Evolutionary conservation across 64 coral and sea anemone genomes (phyloP).

Genomic region (Pachyseris speciosa): DNA sequence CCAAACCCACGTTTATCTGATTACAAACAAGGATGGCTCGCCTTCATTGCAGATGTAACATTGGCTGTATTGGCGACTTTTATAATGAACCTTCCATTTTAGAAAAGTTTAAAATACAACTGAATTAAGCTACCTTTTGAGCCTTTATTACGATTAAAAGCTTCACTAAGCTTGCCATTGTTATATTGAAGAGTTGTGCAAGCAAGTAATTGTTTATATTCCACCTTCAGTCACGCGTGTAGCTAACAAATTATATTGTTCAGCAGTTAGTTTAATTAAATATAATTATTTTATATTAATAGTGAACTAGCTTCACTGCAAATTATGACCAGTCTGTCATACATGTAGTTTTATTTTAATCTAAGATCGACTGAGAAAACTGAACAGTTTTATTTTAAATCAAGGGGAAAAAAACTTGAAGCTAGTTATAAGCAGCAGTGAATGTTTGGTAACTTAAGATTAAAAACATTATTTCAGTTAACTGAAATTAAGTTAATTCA

Average conservation of each 20-base stretch:
- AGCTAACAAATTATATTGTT: constrained; percentile 1
- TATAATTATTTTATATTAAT: no score
- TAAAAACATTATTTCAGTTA: no score
- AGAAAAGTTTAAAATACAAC: not conserved
- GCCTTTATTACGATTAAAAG: no score
- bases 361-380: no score
- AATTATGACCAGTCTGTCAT: no score
- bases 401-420: no score
- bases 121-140: not conserved
- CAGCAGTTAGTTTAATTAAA: not conserved
- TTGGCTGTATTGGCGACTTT: not conserved
- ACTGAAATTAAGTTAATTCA: no score
- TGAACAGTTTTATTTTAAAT: no score
- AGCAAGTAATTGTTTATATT: constrained; percentile 9
- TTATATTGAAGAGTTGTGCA: constrained; percentile 2
- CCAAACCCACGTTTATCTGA: not conserved
- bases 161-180: not conserved
- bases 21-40: not conserved
- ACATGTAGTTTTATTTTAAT: no score
- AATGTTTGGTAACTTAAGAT: no score
- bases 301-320: no score
- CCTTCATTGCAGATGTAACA: not conserved
- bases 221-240: not conserved
- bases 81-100: not conserved
- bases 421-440: no score